These are phyloP conservation scores for Shinisaurus crocodilurus DNA, from an alignment of 2,113 vertebrate genomes.

Conservation along the genomic window DNA sequence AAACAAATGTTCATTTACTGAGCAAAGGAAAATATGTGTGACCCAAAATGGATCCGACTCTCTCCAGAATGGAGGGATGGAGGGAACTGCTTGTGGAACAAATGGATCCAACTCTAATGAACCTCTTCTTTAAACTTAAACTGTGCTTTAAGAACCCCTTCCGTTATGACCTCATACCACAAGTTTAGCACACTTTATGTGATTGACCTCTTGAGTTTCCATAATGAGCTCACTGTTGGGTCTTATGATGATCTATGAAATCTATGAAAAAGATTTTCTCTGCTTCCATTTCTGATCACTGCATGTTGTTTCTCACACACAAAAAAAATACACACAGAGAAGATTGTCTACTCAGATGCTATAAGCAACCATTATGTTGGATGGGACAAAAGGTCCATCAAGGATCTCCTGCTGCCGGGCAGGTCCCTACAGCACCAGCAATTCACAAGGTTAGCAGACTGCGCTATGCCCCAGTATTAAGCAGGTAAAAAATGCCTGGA, in stretches of 20 bases:
- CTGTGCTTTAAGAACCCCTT: neutral
- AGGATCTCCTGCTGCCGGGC: neutral
- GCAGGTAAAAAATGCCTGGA: neutral
- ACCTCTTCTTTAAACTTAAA: neutral
- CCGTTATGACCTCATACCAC: neutral
- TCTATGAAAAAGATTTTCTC: neutral
- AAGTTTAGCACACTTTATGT: constrained; percentile 5
- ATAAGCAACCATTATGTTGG: neutral
- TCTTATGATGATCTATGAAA: no score
- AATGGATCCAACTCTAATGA: no score
- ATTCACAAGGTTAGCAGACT: neutral
- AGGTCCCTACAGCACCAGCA: neutral
- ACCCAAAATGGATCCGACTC: neutral
- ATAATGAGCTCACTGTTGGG: neutral
- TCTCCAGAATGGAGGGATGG: no score
- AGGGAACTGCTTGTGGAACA: no score
- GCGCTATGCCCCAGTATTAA: neutral
- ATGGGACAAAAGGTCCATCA: neutral
- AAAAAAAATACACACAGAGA: neutral
- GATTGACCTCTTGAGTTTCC: constrained; percentile 14
- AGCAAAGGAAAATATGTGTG: neutral
- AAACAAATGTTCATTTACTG: neutral
- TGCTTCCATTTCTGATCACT: constrained; percentile 22
- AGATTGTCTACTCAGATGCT: constrained; percentile 16
- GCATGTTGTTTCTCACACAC: neutral